phyloP scores from a whole-genome alignment of 2,113 vertebrate genomes.

The Sturnira hondurensis region DNA sequence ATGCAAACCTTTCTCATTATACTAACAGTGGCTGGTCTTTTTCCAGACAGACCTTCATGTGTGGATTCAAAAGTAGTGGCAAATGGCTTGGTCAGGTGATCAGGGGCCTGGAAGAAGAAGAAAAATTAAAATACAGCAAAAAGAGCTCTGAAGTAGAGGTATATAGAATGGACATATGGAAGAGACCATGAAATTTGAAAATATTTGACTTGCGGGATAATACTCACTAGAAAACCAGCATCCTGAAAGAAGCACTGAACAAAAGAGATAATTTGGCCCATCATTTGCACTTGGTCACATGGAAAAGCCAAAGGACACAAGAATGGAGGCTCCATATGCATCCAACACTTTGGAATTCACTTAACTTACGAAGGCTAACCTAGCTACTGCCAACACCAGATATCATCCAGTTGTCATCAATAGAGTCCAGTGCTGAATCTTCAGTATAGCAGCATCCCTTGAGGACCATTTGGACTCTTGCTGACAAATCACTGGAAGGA shows the following conservation, averaged over 20 bases:
- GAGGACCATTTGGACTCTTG: not conserved
- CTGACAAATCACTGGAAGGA: not conserved
- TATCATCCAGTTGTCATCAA: not conserved
- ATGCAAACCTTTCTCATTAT: too few species aligned
- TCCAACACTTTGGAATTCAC: not conserved
- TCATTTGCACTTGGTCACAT: not conserved
- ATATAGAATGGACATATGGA: not conserved
- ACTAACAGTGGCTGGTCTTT: too few species aligned
- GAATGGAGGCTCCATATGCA: not conserved
- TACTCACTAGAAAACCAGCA: not conserved
- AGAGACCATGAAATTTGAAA: not conserved
- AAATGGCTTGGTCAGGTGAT: not conserved
- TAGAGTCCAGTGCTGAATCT: not conserved
- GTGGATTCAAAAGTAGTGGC: not conserved
- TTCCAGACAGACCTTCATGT: too few species aligned
- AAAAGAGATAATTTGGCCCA: not conserved
- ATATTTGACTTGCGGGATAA: not conserved
- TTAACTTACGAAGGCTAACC: not conserved
- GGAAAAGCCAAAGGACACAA: not conserved
- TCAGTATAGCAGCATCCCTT: not conserved
- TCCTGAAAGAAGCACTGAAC: not conserved
- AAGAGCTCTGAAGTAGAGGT: not conserved
- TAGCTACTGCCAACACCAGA: not conserved
- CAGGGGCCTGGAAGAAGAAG: not conserved
- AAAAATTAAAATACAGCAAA: not conserved